These are phyloP conservation scores for Macrocentrus cingulum DNA, from an alignment of 1,140 invertebrate genomes.

Conservation along the genomic window DNA sequence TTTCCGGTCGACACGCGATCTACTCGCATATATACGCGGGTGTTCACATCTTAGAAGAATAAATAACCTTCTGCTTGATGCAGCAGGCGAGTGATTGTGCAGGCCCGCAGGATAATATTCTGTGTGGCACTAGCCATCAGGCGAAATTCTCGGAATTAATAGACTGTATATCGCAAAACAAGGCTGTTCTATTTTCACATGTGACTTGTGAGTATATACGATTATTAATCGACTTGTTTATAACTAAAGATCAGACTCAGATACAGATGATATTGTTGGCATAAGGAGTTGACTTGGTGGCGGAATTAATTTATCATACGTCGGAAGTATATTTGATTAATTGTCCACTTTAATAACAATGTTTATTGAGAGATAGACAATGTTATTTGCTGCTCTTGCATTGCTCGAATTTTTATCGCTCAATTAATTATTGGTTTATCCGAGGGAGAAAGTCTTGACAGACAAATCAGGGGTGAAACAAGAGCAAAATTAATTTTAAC, in stretches of 20 bases:
- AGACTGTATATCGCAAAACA: too few species aligned
- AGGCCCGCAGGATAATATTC: slow-evolving; percentile 2
- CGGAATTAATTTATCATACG: slow-evolving; percentile 13
- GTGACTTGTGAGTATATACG: neutral
- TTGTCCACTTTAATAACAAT: slow-evolving; percentile 1
- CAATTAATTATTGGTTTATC: too few species aligned
- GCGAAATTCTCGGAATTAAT: too few species aligned
- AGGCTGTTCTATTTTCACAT: too few species aligned
- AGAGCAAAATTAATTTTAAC: too few species aligned
- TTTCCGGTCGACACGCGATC: slow-evolving; percentile 31
- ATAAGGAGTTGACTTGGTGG: neutral
- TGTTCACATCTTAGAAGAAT: slow-evolving; percentile 30
- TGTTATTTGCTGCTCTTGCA: too few species aligned
- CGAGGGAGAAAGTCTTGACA: too few species aligned
- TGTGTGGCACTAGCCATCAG: slow-evolving; percentile 1
- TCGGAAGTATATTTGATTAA: slow-evolving; percentile 19
- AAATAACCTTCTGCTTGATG: slow-evolving; percentile 25
- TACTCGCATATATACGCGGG: slow-evolving; percentile 18
- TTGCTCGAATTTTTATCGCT: too few species aligned
- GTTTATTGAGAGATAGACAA: neutral
- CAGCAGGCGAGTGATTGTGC: neutral
- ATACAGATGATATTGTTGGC: slow-evolving; percentile 13
- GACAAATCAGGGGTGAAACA: too few species aligned
- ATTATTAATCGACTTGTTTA: slow-evolving; percentile 27
- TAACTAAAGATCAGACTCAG: slow-evolving; percentile 6